These are phyloP conservation scores for Octopus sinensis DNA, from an alignment of 1,140 invertebrate species.

Conservation along the genomic window DNA sequence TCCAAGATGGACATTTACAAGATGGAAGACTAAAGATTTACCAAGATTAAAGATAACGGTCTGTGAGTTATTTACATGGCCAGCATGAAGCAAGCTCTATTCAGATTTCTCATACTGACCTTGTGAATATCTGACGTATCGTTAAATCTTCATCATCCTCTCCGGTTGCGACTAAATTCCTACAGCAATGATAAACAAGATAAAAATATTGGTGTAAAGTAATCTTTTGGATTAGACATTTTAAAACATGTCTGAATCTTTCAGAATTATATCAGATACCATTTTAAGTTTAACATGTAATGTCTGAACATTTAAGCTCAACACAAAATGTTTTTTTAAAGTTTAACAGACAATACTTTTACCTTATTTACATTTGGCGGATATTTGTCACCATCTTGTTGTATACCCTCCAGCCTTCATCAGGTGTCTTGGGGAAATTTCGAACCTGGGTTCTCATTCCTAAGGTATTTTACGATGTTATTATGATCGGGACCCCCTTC, in stretches of 20 bases:
- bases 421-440: too few species aligned
- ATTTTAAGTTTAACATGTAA: neutral
- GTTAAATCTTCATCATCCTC: neutral
- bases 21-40: too few species aligned
- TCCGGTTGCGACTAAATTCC: neutral
- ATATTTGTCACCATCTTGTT: too few species aligned
- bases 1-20: too few species aligned
- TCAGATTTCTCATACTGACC: conserved; percentile 9
- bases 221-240: neutral
- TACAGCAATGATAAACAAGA: neutral
- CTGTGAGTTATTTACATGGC: conserved; percentile 9
- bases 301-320: neutral
- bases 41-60: neutral
- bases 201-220: neutral
- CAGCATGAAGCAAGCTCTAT: conserved; percentile 7
- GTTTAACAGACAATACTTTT: too few species aligned
- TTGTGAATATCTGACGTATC: conserved; percentile 6
- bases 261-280: neutral
- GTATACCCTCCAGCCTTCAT: too few species aligned
- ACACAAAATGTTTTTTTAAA: too few species aligned
- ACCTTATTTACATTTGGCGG: too few species aligned
- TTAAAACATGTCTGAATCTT: neutral
- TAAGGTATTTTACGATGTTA: too few species aligned
- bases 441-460: too few species aligned
- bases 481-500: too few species aligned